Conservation (phyloP, 2,888 invertebrate genomes). For the Cetonia aurata region DNA sequence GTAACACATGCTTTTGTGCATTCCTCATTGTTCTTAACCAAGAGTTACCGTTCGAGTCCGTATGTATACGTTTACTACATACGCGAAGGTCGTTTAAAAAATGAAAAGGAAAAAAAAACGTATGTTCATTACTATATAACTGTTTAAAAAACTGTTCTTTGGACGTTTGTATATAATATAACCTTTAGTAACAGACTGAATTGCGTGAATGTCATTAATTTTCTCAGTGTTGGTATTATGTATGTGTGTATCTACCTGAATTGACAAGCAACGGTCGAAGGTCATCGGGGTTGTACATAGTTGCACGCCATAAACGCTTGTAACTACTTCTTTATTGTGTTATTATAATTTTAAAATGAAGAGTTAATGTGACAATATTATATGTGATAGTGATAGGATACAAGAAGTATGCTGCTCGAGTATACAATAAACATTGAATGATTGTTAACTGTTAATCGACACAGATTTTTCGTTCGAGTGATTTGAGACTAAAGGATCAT, state of each 20-base stretch:
- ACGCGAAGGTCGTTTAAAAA: constrained; percentile 1
- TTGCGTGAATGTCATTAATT: background rate
- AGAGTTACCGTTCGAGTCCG: background rate
- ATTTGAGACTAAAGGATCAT: background rate
- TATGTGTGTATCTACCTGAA: background rate
- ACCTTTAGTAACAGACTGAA: background rate
- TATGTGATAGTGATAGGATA: too few relatives aligned
- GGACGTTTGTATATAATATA: background rate
- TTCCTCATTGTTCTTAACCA: background rate
- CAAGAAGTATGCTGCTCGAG: too few relatives aligned
- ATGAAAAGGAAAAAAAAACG: background rate
- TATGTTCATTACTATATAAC: background rate
- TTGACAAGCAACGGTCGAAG: background rate
- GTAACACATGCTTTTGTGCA: background rate
- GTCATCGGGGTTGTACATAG: background rate
- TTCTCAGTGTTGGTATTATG: background rate
- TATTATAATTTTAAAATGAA: too few relatives aligned
- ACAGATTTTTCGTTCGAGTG: constrained; percentile 7
- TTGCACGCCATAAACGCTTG: background rate
- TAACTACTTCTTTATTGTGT: background rate
- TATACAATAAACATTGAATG: background rate
- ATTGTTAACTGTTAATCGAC: constrained; percentile 12
- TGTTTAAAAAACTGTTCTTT: constrained; percentile 35
- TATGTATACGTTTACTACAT: background rate
- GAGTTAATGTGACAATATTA: too few relatives aligned